Base-by-base conservation (phyloP, 2,113 vertebrate species). In the Corvus hawaiiensis region DNA sequence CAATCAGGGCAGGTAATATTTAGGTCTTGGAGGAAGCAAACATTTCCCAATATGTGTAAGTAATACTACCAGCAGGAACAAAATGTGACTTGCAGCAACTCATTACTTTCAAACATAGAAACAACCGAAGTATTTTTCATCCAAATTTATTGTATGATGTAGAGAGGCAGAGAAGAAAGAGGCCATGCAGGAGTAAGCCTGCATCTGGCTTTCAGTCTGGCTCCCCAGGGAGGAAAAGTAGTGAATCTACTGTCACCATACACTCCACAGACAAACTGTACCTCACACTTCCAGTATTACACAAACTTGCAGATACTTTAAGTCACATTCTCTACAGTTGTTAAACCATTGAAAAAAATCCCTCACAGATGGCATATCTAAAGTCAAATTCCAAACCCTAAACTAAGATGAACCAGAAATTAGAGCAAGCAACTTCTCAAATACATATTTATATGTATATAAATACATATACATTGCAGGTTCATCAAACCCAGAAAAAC, bases 1-100 rank as follows among this genome's bases (percentile, higher is more conserved):
- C 14, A 82, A 17, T 35, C 44, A 52, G 22, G 23, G 20, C 11
- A 58, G 14, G 28, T 87, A 54, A 49, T 16, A 64, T 51, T 61
- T 46, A 67, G 11, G 12, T 62, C 13, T 71, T 39, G 24, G 18
- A 75, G 51, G 19, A 24, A 66, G 11, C 22, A 74, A 56, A 24
- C 17, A 11, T 7, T 24, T 46, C 18, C 8, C 7, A 30, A 11
- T 23, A 82, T 1, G 0, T 6, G 3, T 28, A 56, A 67, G 7
- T 7, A 54, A 16, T 63, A 63, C 52, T 37, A 51, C 4, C 11
- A 67, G 16, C 13, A 68, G 49, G 10, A 69, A 46, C 61, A 82
- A 75, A 90, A 62, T 1, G 21, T 1, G 0, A 44, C 24, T 69
- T 44, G 30, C 11, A 67, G 21, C 10, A 49, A 12, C 16, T 44